phyloP scores from a whole-genome alignment of 2,113 vertebrate genomes.

The Galbula dea region DNA sequence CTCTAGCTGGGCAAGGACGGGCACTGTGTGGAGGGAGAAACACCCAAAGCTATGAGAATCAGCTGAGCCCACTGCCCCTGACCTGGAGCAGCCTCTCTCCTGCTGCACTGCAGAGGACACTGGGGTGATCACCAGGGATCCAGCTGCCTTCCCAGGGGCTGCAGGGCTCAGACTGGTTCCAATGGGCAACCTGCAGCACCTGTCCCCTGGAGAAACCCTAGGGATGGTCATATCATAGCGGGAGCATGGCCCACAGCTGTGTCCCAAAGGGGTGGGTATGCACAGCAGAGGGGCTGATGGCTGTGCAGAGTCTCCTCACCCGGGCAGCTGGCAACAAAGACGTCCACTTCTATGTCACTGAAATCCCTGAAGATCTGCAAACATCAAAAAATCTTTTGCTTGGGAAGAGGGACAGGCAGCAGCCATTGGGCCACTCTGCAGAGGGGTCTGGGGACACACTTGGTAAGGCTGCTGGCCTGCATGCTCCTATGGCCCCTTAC shows the following conservation, averaged over 20 bases:
- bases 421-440: rapidly evolving
- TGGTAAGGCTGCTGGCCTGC: rapidly evolving
- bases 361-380: conserved; percentile 88
- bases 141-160: rapidly evolving
- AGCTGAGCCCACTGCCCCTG: rapidly evolving
- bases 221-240: not conserved
- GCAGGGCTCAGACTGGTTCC: not conserved
- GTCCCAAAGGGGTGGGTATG: not conserved
- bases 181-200: not conserved
- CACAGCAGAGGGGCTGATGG: rapidly evolving
- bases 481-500: conserved; percentile 68
- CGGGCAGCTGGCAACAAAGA: conserved; percentile 66
- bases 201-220: not conserved
- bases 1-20: conserved; percentile 81
- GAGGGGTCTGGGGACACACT: not conserved
- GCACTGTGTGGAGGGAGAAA: conserved; percentile 53
- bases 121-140: too few relatives aligned
- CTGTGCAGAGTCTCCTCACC: conserved; percentile 50
- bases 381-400: not conserved
- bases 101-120: rapidly evolving
- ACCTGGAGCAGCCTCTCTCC: not conserved
- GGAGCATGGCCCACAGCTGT: not conserved
- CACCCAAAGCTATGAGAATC: not conserved
- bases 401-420: rapidly evolving
- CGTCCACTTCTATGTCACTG: conserved; percentile 82